A percentile compares a stretch with the other conserved stretches of the same genome.
These are phyloP conservation scores for Rhinophrynus dorsalis DNA, from an alignment of 2,797 vertebrate species.

Conservation along the genomic window DNA sequence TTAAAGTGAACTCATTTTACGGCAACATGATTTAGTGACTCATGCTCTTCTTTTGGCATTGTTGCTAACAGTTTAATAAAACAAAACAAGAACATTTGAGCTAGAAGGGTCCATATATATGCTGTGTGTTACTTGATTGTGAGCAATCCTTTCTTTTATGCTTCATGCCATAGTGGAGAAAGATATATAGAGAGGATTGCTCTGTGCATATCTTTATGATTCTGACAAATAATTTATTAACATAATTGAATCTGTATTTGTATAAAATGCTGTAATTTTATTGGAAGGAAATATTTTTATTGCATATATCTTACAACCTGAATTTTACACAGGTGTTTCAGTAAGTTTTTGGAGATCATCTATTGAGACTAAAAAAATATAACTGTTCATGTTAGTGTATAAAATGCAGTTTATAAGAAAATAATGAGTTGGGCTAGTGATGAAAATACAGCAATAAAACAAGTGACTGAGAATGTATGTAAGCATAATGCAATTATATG, in stretches of 20 bases:
- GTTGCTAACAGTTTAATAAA: too few relatives aligned
- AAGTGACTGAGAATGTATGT: neutral
- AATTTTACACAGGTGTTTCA: neutral
- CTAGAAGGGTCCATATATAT: too few relatives aligned
- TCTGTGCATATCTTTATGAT: too few relatives aligned
- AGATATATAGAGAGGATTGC: too few relatives aligned
- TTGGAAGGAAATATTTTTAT: neutral
- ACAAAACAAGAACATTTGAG: too few relatives aligned
- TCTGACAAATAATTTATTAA: neutral
- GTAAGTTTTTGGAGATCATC: neutral
- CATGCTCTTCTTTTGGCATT: too few relatives aligned
- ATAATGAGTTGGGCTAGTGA: constrained; percentile 11
- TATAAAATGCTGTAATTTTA: neutral
- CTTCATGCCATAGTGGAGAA: too few relatives aligned
- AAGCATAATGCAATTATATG: constrained; percentile 10
- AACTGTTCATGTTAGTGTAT: constrained; percentile 5
- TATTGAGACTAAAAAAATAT: neutral
- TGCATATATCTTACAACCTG: too few relatives aligned
- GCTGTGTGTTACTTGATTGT: too few relatives aligned
- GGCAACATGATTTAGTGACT: too few relatives aligned
- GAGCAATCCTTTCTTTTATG: too few relatives aligned
- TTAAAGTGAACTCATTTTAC: too few relatives aligned
- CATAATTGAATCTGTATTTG: neutral
- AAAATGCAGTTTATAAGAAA: constrained; percentile 19
- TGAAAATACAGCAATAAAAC: constrained; percentile 12